phyloP scores from a whole-genome alignment of 2,888 invertebrate species.

The Itoplectis maculator region DNA sequence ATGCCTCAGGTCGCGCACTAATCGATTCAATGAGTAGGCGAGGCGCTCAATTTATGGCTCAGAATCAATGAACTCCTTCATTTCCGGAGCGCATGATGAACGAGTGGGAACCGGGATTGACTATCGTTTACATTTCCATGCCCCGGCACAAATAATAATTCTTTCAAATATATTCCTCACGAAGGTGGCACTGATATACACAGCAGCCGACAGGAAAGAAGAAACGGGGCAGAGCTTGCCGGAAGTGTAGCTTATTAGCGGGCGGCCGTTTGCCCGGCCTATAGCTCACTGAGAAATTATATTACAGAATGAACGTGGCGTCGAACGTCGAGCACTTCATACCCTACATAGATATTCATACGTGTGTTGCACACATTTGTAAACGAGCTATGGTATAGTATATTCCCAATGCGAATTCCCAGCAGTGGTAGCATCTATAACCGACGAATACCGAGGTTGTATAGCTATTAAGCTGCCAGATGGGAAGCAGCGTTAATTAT shows the following conservation, averaged over 20 bases:
- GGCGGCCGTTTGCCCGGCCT: conserved; percentile 53
- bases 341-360: conserved; percentile 9
- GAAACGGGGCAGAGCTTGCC: conserved; percentile 50
- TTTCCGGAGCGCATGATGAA: conserved; percentile 52
- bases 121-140: conserved; percentile 49
- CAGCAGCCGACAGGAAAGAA: neutral
- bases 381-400: conserved; percentile 33
- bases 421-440: conserved; percentile 52
- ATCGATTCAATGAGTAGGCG: neutral
- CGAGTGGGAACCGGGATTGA: conserved; percentile 51
- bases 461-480: conserved; percentile 69
- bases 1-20: neutral
- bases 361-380: neutral
- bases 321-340: conserved; percentile 52
- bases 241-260: conserved; percentile 66
- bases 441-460: conserved; percentile 62
- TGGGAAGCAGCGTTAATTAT: conserved; percentile 74
- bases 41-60: conserved; percentile 5
- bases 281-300: conserved; percentile 57
- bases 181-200: conserved; percentile 38
- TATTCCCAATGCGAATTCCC: conserved; percentile 63
- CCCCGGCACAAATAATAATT: conserved; percentile 42
- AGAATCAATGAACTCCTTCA: conserved; percentile 23
- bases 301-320: conserved; percentile 57
- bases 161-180: conserved; percentile 58